A percentile compares a stretch with the other conserved stretches of the same genome.
These are phyloP conservation scores for Cassiopea xamachana DNA, from an alignment of 30 jellyfish, hydroid and myxozoan genomes.

Conservation along the genomic window DNA sequence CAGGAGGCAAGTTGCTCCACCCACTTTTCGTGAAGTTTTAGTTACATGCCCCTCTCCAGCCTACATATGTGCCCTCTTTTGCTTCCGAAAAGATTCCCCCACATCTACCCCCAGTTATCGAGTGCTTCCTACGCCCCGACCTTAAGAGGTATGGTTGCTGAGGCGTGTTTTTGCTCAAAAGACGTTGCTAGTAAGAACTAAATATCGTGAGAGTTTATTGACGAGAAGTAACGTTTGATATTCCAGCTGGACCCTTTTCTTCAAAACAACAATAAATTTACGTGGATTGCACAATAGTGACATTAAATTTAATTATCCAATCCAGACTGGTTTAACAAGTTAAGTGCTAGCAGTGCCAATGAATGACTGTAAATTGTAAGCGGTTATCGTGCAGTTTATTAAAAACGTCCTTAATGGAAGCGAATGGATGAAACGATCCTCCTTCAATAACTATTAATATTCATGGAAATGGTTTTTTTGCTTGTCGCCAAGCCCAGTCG, in stretches of 20 bases:
- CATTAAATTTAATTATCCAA: neutral
- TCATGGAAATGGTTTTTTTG: neutral
- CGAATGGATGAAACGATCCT: conserved; percentile 8
- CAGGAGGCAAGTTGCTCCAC: too few relatives aligned
- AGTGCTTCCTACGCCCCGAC: too few relatives aligned
- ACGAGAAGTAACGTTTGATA: too few relatives aligned
- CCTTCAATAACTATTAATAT: neutral
- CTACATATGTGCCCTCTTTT: too few relatives aligned
- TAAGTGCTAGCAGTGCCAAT: neutral
- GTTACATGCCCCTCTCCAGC: too few relatives aligned
- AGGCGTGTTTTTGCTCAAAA: too few relatives aligned
- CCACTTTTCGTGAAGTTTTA: too few relatives aligned
- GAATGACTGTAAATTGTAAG: neutral
- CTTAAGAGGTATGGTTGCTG: too few relatives aligned
- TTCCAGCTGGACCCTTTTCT: neutral
- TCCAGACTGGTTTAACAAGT: neutral
- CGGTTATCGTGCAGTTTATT: neutral
- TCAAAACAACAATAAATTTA: neutral
- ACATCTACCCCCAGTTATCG: too few relatives aligned
- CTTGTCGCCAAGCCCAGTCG: conserved; percentile 22
- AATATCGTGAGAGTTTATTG: too few relatives aligned
- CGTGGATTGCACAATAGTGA: neutral
- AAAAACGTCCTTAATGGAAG: neutral
- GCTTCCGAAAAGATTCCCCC: too few relatives aligned
- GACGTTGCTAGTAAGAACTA: too few relatives aligned